Evolutionary conservation across 2,888 invertebrate species (phyloP), one percentile per base, ranked within the genome.

Genomic region (Zygogramma bicolorata): DNA sequence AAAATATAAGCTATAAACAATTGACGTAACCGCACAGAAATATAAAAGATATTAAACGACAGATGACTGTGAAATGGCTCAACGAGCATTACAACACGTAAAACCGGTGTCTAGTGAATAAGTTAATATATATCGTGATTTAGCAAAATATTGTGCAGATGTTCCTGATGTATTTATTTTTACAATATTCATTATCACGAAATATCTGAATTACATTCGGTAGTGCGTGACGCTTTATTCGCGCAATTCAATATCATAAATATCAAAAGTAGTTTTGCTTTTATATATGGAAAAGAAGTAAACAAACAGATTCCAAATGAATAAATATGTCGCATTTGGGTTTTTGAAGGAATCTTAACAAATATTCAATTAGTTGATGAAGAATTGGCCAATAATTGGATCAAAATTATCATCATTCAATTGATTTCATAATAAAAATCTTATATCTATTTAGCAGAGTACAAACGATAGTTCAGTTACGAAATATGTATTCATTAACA

Each of bases 21-120:
- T 53, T 53, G 53, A 53, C 53, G 53, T 53, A 53, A 53, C 53
- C 27, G 13, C n/a, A 53, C 46, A 20, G 20, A 46, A 46, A 46
- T 46, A 46, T 46, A 46, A 10, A 46, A 25, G 25, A 25, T n/a
- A 53, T 53, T 25, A 53, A 53, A 53, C 53, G 53, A n/a, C 53
- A 53, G 25, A n/a, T 53, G 53, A 53, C 53, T 46, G 7, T 20
- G 46, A 22, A 46, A 46, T 20, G 46, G 10, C 18, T 46, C 4
- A 22, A 10, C 20, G 46, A 46, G 20, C 10, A 46, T 15, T 20
- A 46, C 46, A 3, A 13, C 18, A 46, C 46, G 10, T 18, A 46
- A 46, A 46, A 46, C 10, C 18, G 25, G 53, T 27, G 13, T 27
- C 53, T 27, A 25, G 53, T 53, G 27, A 53, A 53, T 53, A 53